Percentiles rank a stretch among this genome's conserved stretches.
Evolutionary conservation across 64 coral and sea anemone genomes (phyloP).

Genomic region (Anthopleura sola): DNA sequence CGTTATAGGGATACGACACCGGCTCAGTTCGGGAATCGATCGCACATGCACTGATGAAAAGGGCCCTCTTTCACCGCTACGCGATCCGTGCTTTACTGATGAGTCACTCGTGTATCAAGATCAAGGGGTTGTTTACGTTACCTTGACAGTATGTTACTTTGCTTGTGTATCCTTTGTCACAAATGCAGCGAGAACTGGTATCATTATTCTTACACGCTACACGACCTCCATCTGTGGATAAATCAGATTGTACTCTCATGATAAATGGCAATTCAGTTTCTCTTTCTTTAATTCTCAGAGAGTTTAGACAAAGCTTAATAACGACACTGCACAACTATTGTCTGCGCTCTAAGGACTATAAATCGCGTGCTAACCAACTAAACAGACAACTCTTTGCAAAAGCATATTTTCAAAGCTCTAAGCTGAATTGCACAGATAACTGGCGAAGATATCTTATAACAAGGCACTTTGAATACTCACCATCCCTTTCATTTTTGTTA

Average conservation of each 20-base stretch:
- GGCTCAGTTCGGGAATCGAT: no score
- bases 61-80: no score
- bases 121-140: not conserved
- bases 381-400: no score
- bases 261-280: not conserved
- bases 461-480: not conserved
- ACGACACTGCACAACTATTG: no score
- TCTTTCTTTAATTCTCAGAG: not conserved
- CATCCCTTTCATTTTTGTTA: not conserved
- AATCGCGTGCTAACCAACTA: no score
- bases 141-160: not conserved
- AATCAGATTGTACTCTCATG: not conserved
- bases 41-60: no score
- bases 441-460: not conserved
- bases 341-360: no score
- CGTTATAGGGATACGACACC: no score
- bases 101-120: not conserved
- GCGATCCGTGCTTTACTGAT: not conserved
- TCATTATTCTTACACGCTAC: not conserved
- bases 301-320: not conserved
- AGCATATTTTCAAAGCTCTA: no score
- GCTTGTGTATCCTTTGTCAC: not conserved
- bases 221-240: not conserved
- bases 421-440: no score
- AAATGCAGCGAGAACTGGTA: not conserved